These are phyloP conservation scores for Tragulus kanchil DNA, from an alignment of 2,113 vertebrate species.

Conservation along the genomic window DNA sequence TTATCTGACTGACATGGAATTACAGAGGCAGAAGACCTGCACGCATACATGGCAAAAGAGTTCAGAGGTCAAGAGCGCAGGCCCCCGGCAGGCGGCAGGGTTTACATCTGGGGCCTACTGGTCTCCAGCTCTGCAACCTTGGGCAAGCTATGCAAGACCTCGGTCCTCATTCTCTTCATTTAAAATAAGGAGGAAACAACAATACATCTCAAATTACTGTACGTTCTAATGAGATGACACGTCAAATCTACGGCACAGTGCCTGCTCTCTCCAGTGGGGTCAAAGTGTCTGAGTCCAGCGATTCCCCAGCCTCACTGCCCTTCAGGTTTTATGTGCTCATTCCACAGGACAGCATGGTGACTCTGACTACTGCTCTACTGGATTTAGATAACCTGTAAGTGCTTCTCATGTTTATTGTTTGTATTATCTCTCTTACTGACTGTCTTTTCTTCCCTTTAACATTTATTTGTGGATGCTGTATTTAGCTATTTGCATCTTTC, in stretches of 20 bases:
- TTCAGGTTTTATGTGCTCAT: not conserved
- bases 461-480: not conserved
- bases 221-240: not conserved
- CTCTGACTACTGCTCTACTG: not conserved
- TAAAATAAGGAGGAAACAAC: not conserved
- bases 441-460: slow-evolving; percentile 39
- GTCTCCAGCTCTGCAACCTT: not conserved
- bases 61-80: not conserved
- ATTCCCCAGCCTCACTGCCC: not conserved
- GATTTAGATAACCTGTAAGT: slow-evolving; percentile 23
- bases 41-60: not conserved
- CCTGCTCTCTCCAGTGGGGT: not conserved
- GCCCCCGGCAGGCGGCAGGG: not conserved
- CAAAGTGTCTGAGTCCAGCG: not conserved
- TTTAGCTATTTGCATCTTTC: slow-evolving; percentile 42
- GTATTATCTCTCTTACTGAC: not conserved
- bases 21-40: not conserved
- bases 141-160: not conserved
- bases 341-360: not conserved
- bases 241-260: not conserved
- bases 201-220: not conserved
- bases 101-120: not conserved
- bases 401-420: slow-evolving; percentile 24
- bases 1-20: not conserved
- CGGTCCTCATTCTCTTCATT: slow-evolving; percentile 30